Evolutionary conservation across 2,113 vertebrate genomes (phyloP).

Genomic region (Rhynchomys soricoides): DNA sequence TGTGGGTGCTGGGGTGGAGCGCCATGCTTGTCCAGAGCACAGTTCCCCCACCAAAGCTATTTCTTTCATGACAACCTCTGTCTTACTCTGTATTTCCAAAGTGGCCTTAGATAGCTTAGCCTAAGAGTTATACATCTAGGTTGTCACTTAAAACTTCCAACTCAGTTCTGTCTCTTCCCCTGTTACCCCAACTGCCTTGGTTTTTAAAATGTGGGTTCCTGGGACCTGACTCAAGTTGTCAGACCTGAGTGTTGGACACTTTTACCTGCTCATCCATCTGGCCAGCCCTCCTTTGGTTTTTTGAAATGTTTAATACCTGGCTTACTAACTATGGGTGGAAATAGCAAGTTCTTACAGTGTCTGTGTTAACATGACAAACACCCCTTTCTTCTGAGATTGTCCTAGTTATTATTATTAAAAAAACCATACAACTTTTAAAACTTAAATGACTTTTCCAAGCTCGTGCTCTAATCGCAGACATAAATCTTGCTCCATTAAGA

Average conservation of each 20-base stretch:
- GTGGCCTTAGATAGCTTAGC: slow-evolving; percentile 33
- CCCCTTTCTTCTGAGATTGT: slow-evolving; percentile 65
- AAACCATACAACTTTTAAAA: slow-evolving; percentile 64
- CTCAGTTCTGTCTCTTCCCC: not conserved
- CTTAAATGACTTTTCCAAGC: slow-evolving; percentile 71
- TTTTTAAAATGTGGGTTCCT: not conserved
- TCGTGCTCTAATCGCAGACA: slow-evolving; percentile 70
- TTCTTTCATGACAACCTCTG: not conserved
- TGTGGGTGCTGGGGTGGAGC: not conserved
- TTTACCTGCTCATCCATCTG: not conserved
- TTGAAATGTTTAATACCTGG: slow-evolving; percentile 27
- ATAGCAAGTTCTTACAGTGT: slow-evolving; percentile 61
- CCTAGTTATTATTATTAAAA: slow-evolving; percentile 68
- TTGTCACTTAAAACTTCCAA: slow-evolving; percentile 37
- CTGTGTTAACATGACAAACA: slow-evolving; percentile 66
- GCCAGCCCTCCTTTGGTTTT: not conserved
- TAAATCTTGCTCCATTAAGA: slow-evolving; percentile 75
- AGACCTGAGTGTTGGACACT: not conserved
- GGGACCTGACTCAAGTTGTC: not conserved
- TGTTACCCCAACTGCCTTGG: not conserved
- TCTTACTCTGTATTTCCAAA: slow-evolving; percentile 59
- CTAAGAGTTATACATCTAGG: not conserved
- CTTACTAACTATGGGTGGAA: slow-evolving; percentile 54
- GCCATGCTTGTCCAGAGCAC: not conserved
- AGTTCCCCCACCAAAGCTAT: not conserved